phyloP scores from a whole-genome alignment of 2,888 invertebrate species.

The Rhagium mordax region DNA sequence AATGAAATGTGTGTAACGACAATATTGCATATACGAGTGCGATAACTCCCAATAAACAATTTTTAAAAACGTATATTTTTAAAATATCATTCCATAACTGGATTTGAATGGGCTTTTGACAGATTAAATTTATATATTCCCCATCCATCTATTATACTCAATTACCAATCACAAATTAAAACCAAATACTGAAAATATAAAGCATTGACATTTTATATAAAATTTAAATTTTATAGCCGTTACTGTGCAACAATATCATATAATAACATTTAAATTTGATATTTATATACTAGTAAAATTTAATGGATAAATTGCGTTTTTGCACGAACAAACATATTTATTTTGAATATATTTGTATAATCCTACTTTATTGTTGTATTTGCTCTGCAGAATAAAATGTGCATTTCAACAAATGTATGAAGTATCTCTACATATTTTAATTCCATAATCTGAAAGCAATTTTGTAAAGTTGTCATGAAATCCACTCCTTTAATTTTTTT shows the following conservation, averaged over 20 bases:
- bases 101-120: too few relatives aligned
- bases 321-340: neutral
- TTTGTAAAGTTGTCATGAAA: neutral
- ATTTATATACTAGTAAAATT: neutral
- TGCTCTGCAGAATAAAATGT: constrained; percentile 5
- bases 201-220: neutral
- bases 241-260: neutral
- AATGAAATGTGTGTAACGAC: too few relatives aligned
- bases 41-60: too few relatives aligned
- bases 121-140: neutral
- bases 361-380: constrained; percentile 10
- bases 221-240: neutral
- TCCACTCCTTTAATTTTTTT: neutral
- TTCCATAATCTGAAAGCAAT: neutral
- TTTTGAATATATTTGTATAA: constrained; percentile 18
- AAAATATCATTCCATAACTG: too few relatives aligned
- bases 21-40: too few relatives aligned
- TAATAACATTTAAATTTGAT: neutral
- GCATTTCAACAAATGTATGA: neutral
- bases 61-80: too few relatives aligned
- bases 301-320: constrained; percentile 2
- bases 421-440: neutral
- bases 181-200: neutral
- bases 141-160: neutral
- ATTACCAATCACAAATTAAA: neutral